Base-by-base conservation (phyloP, 2,888 invertebrate genomes). In the Lepetodrilus schrolli region DNA sequence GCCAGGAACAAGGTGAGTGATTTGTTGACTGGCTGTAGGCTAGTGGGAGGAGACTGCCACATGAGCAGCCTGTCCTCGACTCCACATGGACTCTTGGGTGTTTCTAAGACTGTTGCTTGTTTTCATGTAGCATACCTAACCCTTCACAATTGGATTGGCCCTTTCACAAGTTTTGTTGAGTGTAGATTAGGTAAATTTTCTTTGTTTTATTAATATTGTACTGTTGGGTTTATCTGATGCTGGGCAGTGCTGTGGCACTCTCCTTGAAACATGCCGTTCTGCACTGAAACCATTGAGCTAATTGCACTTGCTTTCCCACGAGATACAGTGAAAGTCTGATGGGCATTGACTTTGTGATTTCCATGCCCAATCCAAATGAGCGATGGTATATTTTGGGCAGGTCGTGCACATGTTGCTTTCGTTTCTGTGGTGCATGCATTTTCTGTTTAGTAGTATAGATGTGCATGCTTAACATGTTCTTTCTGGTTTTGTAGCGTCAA, bases 1-100 rank as follows among this genome's bases (percentile, higher is more conserved):
- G 78, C 76, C 80, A 80, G 74, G 84, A 83, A 70, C 82, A 83
- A 81, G 83, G 84, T 81, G 80, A 82, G 82, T 78, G 36, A 47
- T 47, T 23, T 68, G 30, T 34, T 58, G 58, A 58, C 58, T 58
- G 58, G 58, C 30, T 58, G 30, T 58, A 58, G 58, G 58, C 30
- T 58, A 58, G 58, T 26, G 34, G 72, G 37, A 72, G 47, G 38
- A 73, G 66, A 43, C 66, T 38, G 7, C 38, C 26, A 43, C 49
- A 50, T 65, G 70, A 34, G 10, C 66, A 30, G 43, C n/a, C 26
- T 38, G 10, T 30, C 17, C 21, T 36, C 30, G n/a, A n/a, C 34
- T 23, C 20, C 43, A 21, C 26, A 58, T 30, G 26, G 58, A 58
- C 48, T 58, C 30, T 10, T 17, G 23, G 58, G 30, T 58, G 58